phyloP scores from a whole-genome alignment of 2,797 vertebrate genomes.

The Melanotaenia trifasciata region DNA sequence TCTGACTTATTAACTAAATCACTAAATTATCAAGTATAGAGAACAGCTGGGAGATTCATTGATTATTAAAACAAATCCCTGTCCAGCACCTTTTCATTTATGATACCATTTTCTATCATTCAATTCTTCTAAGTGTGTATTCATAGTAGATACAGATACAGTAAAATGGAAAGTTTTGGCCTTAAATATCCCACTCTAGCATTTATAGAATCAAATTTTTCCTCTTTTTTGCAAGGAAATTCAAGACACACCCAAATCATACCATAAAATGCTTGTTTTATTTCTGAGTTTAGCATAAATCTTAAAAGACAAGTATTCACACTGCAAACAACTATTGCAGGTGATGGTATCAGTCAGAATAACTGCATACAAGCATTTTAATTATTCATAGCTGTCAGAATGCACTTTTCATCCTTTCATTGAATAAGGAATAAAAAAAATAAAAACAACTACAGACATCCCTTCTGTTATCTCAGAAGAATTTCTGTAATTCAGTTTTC shows the following conservation, averaged over 20 bases:
- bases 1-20: neutral
- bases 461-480: constrained; percentile 54
- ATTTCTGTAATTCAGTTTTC: constrained; percentile 55
- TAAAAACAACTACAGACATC: constrained; percentile 22
- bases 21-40: neutral
- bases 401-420: constrained; percentile 29
- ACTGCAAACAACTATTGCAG: constrained; percentile 15
- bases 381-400: constrained; percentile 59
- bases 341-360: constrained; percentile 37
- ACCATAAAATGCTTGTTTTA: neutral
- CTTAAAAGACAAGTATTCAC: neutral
- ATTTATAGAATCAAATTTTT: neutral
- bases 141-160: neutral
- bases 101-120: neutral
- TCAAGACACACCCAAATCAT: neutral
- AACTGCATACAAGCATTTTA: constrained; percentile 49
- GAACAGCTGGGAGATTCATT: neutral
- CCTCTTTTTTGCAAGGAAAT: neutral
- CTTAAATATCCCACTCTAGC: neutral
- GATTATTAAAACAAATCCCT: neutral
- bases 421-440: neutral
- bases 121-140: neutral
- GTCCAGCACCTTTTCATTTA: neutral
- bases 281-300: neutral
- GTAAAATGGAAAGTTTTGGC: neutral